A percentile compares a stretch with the other conserved stretches of the same genome.
phyloP scores from a whole-genome alignment of 2,797 vertebrate genomes.

The Hafferia zeledoni region DNA sequence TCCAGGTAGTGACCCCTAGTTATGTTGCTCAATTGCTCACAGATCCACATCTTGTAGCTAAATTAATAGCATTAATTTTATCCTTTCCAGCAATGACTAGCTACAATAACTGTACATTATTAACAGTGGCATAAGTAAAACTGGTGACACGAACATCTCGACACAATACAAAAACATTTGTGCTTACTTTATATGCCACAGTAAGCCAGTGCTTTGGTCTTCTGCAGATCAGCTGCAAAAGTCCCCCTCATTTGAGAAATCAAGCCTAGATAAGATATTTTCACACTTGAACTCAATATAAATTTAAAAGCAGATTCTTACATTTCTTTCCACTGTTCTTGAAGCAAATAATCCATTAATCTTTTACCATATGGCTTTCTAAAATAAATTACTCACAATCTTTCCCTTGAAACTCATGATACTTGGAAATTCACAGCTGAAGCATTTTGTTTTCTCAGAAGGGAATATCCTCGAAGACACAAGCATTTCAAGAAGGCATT shows the following conservation, averaged over 20 bases:
- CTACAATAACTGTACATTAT: background rate
- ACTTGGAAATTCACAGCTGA: background rate
- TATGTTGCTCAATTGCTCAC: slow-evolving; percentile 45
- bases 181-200: background rate
- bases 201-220: background rate
- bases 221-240: background rate
- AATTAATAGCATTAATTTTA: slow-evolving; percentile 53
- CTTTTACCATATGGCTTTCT: background rate
- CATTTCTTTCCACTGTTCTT: background rate
- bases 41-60: slow-evolving; percentile 25
- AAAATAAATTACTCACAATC: background rate
- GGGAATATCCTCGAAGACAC: background rate
- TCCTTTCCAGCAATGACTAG: background rate
- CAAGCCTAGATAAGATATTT: background rate
- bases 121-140: slow-evolving; percentile 18
- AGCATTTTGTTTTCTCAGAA: background rate
- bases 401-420: background rate
- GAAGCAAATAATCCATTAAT: background rate
- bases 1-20: slow-evolving; percentile 54
- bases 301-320: background rate
- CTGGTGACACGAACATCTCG: background rate
- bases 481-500: background rate
- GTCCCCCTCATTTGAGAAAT: background rate
- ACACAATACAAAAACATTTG: background rate
- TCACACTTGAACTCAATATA: background rate